Percentiles rank a stretch among this genome's conserved stretches.
Evolutionary conservation across 1,140 invertebrate genomes (phyloP).

Genomic region (Trichonephila clavipes): DNA sequence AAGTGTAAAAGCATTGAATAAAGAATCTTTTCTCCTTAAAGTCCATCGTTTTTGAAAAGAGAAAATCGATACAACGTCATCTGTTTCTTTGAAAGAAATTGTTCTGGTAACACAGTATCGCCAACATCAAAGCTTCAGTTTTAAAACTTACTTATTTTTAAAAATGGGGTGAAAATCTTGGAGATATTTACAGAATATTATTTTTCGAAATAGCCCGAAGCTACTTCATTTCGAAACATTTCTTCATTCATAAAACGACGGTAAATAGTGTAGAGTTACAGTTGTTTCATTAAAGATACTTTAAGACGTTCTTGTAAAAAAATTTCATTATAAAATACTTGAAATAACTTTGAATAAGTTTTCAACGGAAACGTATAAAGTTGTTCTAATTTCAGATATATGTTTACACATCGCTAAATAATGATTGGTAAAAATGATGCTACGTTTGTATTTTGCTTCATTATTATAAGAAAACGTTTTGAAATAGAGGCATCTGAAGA

Average conservation of each 20-base stretch:
- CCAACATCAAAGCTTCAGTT: neutral
- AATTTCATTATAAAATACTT: no score
- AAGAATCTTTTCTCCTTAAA: neutral
- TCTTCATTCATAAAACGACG: neutral
- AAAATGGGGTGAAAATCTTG: neutral
- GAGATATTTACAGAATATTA: neutral
- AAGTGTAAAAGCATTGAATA: neutral
- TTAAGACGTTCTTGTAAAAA: no score
- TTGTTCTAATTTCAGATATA: no score
- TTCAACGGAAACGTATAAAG: no score
- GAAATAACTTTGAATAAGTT: no score
- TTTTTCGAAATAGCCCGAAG: neutral
- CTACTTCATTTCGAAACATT: neutral
- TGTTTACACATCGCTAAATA: no score
- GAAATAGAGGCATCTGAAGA: no score
- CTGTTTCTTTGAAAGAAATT: neutral
- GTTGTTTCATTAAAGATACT: no score
- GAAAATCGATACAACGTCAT: neutral
- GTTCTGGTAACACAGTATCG: neutral
- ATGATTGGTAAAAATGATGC: no score
- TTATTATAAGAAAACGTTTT: no score
- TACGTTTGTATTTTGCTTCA: no score
- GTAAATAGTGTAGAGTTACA: no score
- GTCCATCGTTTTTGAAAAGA: neutral
- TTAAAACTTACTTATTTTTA: neutral